Base-by-base conservation (phyloP, 1,140 invertebrate species). In the Cydia splendana region DNA sequence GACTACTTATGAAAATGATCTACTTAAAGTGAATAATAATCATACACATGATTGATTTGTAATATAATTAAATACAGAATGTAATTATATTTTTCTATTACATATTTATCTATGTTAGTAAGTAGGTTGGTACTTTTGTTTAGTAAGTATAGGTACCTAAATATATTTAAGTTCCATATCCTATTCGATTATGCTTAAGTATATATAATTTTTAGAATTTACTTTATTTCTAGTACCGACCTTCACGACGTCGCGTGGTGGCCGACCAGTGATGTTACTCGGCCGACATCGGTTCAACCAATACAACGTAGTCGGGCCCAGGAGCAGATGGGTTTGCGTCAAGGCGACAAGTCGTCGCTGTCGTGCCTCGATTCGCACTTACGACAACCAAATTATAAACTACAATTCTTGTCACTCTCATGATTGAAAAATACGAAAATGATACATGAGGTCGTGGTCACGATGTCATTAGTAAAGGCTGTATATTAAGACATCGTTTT, bases 221-320 rank as follows among this genome's bases (percentile, higher is more conserved):
- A 24, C 4, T 62, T 28, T 65, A 13, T 30, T 28, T 28, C 62
- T 15, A 65, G 62, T 10, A 34, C 65, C 65, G 2, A 2, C 28
- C 5, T 76, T 76, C 42, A 76, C 42, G 18, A 76, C 65, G 24
- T 69, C 75, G 2, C 75, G 75, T n/a, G 20, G 15, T 15, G 75
- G 75, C 15, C 20, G 62, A 13, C 75, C 75, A 9, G 53, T 75
- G 15, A 62, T 75, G 10, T 9, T 65, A 12, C 18, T 28, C 18
- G 75, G 18, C 13, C 28, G 62, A 12, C 62, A 75, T 28, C 51
- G 57, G 6, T 65, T 34, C 38, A 75, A 75, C 62, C 24, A 48
- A n/a, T 13, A 30, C 15, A n/a, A 20, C 18, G 48, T 28, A 2
- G 34, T 65, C 6, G 71, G 73, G 4, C 53, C 34, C 4, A 77